phyloP scores from a whole-genome alignment of 2,797 vertebrate genomes.

The Sebastes wilsoni region DNA sequence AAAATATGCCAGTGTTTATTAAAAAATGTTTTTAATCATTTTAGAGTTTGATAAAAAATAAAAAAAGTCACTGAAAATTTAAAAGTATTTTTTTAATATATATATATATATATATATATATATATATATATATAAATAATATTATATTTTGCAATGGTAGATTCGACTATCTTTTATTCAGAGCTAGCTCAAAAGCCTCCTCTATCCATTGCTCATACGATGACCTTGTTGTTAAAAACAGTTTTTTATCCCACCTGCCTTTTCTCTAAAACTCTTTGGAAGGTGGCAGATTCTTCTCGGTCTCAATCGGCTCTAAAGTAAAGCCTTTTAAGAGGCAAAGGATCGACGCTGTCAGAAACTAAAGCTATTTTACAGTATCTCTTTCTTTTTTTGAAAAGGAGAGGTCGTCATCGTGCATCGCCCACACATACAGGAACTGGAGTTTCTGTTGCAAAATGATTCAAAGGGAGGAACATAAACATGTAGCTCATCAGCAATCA shows the following conservation, averaged over 20 bases:
- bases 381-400: conserved; percentile 2
- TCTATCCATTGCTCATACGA: neutral
- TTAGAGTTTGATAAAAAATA: neutral
- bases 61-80: neutral
- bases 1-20: neutral
- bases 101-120: no score
- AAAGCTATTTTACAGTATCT: neutral
- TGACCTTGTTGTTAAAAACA: conserved; percentile 23
- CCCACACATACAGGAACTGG: neutral
- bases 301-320: neutral
- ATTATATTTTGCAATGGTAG: neutral
- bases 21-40: neutral
- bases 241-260: neutral
- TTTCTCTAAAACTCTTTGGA: neutral
- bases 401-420: neutral
- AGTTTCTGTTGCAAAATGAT: neutral
- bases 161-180: conserved; percentile 1
- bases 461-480: neutral
- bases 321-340: neutral
- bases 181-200: neutral
- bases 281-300: conserved; percentile 3
- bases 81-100: neutral
- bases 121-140: no score
- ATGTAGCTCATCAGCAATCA: neutral
- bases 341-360: neutral